Conservation (phyloP, 2,888 invertebrate species). For the Dryobota labecula region DNA sequence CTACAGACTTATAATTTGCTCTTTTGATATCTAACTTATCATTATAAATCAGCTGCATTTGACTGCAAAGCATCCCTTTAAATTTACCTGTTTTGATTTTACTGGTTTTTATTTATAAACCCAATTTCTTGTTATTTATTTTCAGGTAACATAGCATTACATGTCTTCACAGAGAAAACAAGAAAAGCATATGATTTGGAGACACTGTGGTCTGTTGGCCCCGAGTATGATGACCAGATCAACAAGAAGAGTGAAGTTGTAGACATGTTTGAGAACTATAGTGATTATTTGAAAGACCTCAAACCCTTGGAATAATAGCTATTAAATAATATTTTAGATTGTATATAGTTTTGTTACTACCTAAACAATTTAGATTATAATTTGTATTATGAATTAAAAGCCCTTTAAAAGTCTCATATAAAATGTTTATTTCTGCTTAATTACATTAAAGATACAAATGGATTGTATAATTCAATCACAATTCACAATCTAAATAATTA, state of each 20-base stretch:
- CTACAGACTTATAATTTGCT: too few species aligned
- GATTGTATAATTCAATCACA: constrained; percentile 85
- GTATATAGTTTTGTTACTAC: constrained; percentile 19
- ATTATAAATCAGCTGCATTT: background rate
- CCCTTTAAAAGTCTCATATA: constrained; percentile 88
- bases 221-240: constrained; percentile 93
- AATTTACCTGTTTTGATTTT: background rate
- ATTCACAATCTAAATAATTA: constrained; percentile 78
- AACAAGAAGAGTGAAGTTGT: constrained; percentile 91
- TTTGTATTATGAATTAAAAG: constrained; percentile 70
- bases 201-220: constrained; percentile 97
- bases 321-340: constrained; percentile 30
- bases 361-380: background rate
- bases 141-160: constrained; percentile 97
- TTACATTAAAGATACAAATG: constrained; percentile 87
- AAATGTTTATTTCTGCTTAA: constrained; percentile 90
- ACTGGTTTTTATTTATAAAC: background rate
- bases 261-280: constrained; percentile 92
- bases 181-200: constrained; percentile 96
- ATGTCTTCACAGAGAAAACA: constrained; percentile 94
- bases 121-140: constrained; percentile 48
- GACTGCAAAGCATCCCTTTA: background rate
- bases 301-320: constrained; percentile 89
- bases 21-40: background rate
- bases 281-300: constrained; percentile 91